These are phyloP conservation scores for Resseliella maxima DNA, from an alignment of 2,888 invertebrate genomes.

Conservation along the genomic window DNA sequence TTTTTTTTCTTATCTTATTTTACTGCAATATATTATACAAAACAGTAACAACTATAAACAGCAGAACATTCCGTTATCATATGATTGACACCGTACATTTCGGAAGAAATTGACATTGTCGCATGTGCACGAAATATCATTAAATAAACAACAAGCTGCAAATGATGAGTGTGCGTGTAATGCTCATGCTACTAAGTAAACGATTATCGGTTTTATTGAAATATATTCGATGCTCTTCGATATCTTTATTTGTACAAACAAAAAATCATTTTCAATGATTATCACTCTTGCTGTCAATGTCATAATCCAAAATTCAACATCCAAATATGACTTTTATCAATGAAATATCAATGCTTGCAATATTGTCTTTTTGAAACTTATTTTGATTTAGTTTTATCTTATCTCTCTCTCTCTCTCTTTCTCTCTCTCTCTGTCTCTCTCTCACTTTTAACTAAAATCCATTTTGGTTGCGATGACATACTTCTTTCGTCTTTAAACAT, in stretches of 20 bases:
- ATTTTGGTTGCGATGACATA: not conserved
- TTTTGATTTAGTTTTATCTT: too few relatives aligned
- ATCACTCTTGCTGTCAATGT: not conserved
- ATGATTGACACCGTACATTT: not conserved
- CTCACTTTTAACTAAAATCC: not conserved
- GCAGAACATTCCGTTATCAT: too few relatives aligned
- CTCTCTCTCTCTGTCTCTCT: too few relatives aligned
- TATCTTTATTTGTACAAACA: constrained; percentile 4
- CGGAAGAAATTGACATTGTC: not conserved
- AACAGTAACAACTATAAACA: too few relatives aligned
- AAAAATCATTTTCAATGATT: not conserved
- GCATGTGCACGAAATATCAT: not conserved
- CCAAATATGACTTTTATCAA: not conserved
- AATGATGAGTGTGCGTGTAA: not conserved
- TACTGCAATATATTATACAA: too few relatives aligned
- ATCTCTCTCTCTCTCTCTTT: not conserved
- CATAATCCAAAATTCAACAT: not conserved
- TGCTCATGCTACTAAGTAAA: not conserved
- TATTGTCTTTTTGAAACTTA: too few relatives aligned
- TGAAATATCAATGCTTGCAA: not conserved
- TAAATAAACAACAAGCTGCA: not conserved
- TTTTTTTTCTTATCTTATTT: too few relatives aligned
- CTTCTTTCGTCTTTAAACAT: constrained; percentile 15
- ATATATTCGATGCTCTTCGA: not conserved
- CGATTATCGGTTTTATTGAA: not conserved